Base-by-base conservation (phyloP, 2,113 vertebrate genomes). In the Nettapus auritus region DNA sequence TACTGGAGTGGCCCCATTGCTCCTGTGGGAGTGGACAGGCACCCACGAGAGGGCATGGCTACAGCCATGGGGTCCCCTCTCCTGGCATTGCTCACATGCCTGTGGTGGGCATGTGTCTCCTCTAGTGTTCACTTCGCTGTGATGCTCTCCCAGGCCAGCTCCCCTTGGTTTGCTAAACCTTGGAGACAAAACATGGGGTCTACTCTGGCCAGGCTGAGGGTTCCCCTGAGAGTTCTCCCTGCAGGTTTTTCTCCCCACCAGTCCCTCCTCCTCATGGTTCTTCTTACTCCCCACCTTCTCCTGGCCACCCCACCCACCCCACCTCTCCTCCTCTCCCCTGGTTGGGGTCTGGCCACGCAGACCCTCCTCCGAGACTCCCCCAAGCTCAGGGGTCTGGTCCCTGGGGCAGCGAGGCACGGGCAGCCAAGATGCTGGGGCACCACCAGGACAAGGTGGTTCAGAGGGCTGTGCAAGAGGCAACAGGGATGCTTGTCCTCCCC, bases 31-130 rank as follows among this genome's bases (percentile, higher is more conserved):
- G 13, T 4, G 18, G 34, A 34, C 34, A 68, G 13, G 48, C 62
- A 38, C 21, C 15, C 40, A 38, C 29, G 71, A 56, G 55, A 74
- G 22, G 53, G 62, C 62, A 40, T 11, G 26, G 38, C 26, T 11
- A 40, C 11, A 40, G 17, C 62, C 36, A 40, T 28, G 26, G 62
- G 26, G 38, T 64, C 22, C 31, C 20, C 10, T 79, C 42, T 90
- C 31, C 33, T n/a, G n/a, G 28, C 26, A 36, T 10, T 18, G 11
- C 34, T 29, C n/a, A 31, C 10, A 14, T 55, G 64, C 46, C 40
- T 14, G 19, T n/a, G 0, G 0, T 18, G 34, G 48, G 22, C 53
- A 78, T 20, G 2, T 9, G 34, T 34, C 13, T 18, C 42, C 36
- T 48, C 34, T 42, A 44, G 7, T 44, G 44, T 57, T 29, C 34